These are phyloP conservation scores for Actinernus sp. DNA, from an alignment of 92 coral and sea anemone species.

Conservation along the genomic window DNA sequence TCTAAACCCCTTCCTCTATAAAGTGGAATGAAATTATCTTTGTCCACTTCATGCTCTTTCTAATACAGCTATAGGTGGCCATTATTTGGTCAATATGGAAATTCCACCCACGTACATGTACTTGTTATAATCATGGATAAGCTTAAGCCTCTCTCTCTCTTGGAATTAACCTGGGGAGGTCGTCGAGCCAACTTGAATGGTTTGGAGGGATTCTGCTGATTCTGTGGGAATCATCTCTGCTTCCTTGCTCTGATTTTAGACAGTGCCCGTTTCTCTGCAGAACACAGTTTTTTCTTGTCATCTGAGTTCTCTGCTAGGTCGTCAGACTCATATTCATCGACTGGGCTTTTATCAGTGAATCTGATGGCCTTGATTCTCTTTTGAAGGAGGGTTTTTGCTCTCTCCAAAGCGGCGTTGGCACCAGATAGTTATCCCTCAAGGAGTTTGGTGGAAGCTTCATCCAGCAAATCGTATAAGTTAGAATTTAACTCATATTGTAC, in stretches of 20 bases:
- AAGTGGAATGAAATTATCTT: too few relatives aligned
- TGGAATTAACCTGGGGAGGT: neutral
- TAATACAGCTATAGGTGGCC: too few relatives aligned
- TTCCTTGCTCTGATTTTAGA: constrained; percentile 10
- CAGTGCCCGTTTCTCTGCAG: constrained; percentile 53
- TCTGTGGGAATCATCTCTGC: neutral
- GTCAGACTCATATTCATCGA: constrained; percentile 43
- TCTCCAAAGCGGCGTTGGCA: neutral
- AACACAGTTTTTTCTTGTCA: constrained; percentile 38
- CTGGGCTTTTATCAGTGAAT: constrained; percentile 45
- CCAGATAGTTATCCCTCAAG: neutral
- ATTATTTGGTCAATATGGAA: too few relatives aligned
- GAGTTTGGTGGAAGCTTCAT: neutral
- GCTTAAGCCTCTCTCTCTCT: too few relatives aligned
- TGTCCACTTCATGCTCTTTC: too few relatives aligned
- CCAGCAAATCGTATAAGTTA: neutral
- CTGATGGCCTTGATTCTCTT: constrained; percentile 20
- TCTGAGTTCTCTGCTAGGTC: constrained; percentile 47
- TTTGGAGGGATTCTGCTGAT: neutral
- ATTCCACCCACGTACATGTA: too few relatives aligned
- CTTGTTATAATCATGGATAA: too few relatives aligned
- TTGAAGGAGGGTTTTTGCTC: neutral
- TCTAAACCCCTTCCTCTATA: too few relatives aligned
- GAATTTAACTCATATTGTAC: too few relatives aligned
- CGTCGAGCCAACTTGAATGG: neutral